Conservation (phyloP, 2,888 invertebrate species). For the Byasa hedistus region DNA sequence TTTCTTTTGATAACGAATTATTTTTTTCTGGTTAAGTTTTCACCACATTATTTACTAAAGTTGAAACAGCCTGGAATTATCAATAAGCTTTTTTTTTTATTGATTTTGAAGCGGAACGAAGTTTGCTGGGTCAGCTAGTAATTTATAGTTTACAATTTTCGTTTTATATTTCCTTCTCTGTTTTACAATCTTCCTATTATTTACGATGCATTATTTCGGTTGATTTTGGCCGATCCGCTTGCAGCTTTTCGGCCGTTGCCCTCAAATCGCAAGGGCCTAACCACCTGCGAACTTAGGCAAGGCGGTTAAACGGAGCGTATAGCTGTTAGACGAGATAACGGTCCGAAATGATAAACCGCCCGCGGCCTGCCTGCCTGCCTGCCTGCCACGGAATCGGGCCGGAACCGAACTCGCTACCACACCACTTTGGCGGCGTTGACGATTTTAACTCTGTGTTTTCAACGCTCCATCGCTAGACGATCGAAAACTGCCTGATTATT, state of each 20-base stretch:
- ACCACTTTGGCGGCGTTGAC: constrained; percentile 3
- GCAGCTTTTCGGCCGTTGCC: constrained; percentile 33
- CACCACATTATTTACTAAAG: too few species aligned
- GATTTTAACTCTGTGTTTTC: constrained; percentile 15
- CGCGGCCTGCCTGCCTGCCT: constrained; percentile 37
- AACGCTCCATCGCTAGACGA: background rate
- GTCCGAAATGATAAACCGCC: constrained; percentile 59
- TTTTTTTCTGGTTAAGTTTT: too few species aligned
- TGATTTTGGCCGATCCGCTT: background rate
- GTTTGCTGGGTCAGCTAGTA: too few species aligned
- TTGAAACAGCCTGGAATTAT: too few species aligned
- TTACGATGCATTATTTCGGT: too few species aligned
- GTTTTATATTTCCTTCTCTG: too few species aligned
- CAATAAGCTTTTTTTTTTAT: too few species aligned
- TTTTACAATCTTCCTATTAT: too few species aligned
- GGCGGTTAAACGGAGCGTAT: constrained; percentile 50
- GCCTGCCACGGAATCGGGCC: constrained; percentile 49
- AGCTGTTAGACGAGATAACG: constrained; percentile 55
- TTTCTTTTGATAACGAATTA: too few species aligned
- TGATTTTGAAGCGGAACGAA: too few species aligned
- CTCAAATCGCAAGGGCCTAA: constrained; percentile 43
- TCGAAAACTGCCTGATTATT: too few species aligned
- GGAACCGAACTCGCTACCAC: constrained; percentile 44
- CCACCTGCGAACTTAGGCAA: constrained; percentile 51
- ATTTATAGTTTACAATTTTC: too few species aligned